These are phyloP conservation scores for Telenomus remus DNA, from an alignment of 1,140 invertebrate species.

Conservation along the genomic window DNA sequence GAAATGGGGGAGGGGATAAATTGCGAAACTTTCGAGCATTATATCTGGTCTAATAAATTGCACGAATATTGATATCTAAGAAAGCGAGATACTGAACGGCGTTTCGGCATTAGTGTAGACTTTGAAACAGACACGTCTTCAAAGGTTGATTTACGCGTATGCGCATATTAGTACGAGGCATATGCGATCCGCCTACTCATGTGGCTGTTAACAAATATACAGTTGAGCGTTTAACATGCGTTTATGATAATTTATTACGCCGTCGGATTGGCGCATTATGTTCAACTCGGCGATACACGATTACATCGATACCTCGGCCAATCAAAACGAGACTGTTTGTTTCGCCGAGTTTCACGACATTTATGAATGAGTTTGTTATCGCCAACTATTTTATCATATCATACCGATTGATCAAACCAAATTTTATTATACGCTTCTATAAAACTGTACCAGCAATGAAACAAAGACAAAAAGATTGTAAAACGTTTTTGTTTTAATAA, in stretches of 20 bases:
- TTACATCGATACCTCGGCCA: slow-evolving; percentile 52
- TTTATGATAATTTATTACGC: slow-evolving; percentile 63
- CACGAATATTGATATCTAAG: slow-evolving; percentile 58
- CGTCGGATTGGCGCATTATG: slow-evolving; percentile 57
- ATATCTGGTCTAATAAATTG: slow-evolving; percentile 55
- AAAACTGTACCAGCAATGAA: too few relatives aligned
- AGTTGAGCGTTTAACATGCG: slow-evolving; percentile 60
- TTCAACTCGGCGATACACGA: slow-evolving; percentile 53
- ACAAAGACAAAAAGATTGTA: too few relatives aligned
- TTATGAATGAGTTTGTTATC: slow-evolving; percentile 51
- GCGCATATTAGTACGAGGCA: slow-evolving; percentile 55
- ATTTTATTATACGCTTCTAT: too few relatives aligned
- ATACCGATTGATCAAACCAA: too few relatives aligned
- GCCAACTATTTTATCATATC: background rate
- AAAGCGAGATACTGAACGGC: slow-evolving; percentile 28
- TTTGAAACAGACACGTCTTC: slow-evolving; percentile 55
- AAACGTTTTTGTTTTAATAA: too few relatives aligned
- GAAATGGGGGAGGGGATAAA: slow-evolving; percentile 35
- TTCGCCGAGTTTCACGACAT: slow-evolving; percentile 31
- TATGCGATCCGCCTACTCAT: slow-evolving; percentile 60
- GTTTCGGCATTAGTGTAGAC: slow-evolving; percentile 47
- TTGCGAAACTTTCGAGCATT: too few relatives aligned
- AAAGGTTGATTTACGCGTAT: slow-evolving; percentile 55
- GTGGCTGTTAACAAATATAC: slow-evolving; percentile 61
- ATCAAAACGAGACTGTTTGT: slow-evolving; percentile 58